A percentile compares a stretch with the other conserved stretches of the same genome.
phyloP scores from a whole-genome alignment of 2,888 invertebrate genomes.

The Hypselothyrea guttata region DNA sequence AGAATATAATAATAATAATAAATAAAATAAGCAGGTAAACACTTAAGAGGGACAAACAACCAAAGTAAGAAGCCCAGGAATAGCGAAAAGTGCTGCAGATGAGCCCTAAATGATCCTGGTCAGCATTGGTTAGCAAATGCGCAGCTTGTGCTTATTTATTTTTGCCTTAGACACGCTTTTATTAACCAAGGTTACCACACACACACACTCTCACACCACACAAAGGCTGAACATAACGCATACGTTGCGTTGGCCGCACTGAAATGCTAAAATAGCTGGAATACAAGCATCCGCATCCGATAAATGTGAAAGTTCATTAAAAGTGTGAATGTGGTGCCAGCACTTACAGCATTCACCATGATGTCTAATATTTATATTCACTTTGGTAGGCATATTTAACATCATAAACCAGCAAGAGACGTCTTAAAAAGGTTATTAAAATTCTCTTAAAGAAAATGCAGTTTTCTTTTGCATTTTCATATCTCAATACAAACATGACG shows the following conservation, averaged over 20 bases:
- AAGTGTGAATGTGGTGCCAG: too few relatives aligned
- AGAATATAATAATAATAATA: conserved; percentile 19
- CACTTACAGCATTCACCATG: too few relatives aligned
- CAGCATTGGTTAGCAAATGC: background rate
- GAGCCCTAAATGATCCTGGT: conserved; percentile 2
- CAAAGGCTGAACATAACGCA: conserved; percentile 18
- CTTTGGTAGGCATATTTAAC: too few relatives aligned
- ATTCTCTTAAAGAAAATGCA: too few relatives aligned
- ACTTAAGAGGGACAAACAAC: conserved; percentile 3
- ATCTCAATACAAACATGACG: too few relatives aligned
- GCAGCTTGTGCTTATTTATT: conserved; percentile 2
- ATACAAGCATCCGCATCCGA: conserved; percentile 9
- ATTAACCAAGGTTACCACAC: conserved; percentile 40
- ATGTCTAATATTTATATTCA: too few relatives aligned
- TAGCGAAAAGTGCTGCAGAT: conserved; percentile 29
- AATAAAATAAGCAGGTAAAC: conserved; percentile 1
- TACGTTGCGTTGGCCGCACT: conserved; percentile 31
- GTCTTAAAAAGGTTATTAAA: too few relatives aligned
- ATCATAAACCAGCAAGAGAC: too few relatives aligned
- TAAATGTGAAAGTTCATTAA: conserved; percentile 65
- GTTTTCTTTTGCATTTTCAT: too few relatives aligned
- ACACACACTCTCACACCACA: conserved; percentile 1
- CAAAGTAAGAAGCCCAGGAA: conserved; percentile 55
- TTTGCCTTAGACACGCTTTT: background rate
- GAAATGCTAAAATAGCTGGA: background rate